Conservation (phyloP, 2,888 invertebrate species). For the Drosophila mulleri region DNA sequence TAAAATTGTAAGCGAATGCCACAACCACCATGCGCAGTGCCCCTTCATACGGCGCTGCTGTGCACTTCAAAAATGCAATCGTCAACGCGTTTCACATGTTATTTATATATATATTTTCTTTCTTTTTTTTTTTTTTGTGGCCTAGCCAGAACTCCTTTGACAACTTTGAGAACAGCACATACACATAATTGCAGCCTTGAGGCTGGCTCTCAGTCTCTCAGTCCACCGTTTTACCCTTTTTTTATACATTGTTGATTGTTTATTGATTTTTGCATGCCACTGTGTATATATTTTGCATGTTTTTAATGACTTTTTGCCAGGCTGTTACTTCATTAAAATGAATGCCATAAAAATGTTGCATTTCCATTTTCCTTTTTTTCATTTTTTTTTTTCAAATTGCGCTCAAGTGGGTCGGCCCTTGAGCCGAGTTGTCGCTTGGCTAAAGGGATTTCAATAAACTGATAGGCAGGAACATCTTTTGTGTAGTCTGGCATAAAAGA, state of each 20-base stretch:
- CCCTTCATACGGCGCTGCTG: slow-evolving; percentile 47
- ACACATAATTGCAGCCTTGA: slow-evolving; percentile 74
- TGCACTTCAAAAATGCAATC: slow-evolving; percentile 76
- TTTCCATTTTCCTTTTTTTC: slow-evolving; percentile 14
- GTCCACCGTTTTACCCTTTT: slow-evolving; percentile 16
- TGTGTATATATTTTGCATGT: slow-evolving; percentile 60
- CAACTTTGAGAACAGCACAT: slow-evolving; percentile 38
- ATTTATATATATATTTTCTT: not conserved
- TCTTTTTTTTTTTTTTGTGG: slow-evolving; percentile 8
- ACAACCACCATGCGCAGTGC: slow-evolving; percentile 9
- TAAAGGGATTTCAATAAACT: slow-evolving; percentile 75
- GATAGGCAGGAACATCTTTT: slow-evolving; percentile 63
- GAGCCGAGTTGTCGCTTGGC: slow-evolving; percentile 52
- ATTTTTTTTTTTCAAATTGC: slow-evolving; percentile 33
- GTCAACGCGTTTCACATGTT: slow-evolving; percentile 63
- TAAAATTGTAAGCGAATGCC: slow-evolving; percentile 24
- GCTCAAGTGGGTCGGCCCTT: slow-evolving; percentile 60
- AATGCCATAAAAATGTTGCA: slow-evolving; percentile 65
- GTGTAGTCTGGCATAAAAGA: slow-evolving; percentile 55
- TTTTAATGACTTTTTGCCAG: slow-evolving; percentile 73
- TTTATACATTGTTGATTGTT: slow-evolving; percentile 61
- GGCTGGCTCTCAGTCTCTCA: slow-evolving; percentile 22
- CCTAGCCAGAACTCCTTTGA: slow-evolving; percentile 62
- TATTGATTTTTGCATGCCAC: slow-evolving; percentile 69
- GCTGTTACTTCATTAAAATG: slow-evolving; percentile 75